A percentile compares a stretch with the other conserved stretches of the same genome.
These are phyloP conservation scores for Dendroctonus ponderosae DNA, from an alignment of 1,140 invertebrate genomes.

Conservation along the genomic window DNA sequence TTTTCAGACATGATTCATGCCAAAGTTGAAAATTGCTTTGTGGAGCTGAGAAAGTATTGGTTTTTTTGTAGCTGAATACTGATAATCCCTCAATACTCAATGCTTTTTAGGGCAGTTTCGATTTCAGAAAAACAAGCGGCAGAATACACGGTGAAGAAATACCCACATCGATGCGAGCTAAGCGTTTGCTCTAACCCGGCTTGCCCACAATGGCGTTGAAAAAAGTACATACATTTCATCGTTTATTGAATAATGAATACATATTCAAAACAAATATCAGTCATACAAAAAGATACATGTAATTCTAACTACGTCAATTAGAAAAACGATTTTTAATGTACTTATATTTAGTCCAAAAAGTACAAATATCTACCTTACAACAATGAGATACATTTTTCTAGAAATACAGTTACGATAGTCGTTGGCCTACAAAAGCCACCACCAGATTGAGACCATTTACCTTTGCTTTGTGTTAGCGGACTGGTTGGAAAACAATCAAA, in stretches of 20 bases:
- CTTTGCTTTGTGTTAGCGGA: neutral
- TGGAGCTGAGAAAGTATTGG: conserved; percentile 8
- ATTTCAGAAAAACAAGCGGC: conserved; percentile 14
- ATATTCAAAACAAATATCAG: conserved; percentile 15
- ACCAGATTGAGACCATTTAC: conserved; percentile 2
- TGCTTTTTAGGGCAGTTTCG: conserved; percentile 7
- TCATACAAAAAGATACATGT: conserved; percentile 28
- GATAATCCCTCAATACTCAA: neutral
- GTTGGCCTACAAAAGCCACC: neutral
- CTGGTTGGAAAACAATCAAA: neutral
- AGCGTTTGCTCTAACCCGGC: neutral
- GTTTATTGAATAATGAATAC: neutral
- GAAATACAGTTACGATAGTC: neutral
- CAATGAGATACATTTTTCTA: conserved; percentile 17
- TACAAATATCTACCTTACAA: conserved; percentile 28
- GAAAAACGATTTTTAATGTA: neutral
- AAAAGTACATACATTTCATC: neutral
- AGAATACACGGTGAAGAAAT: neutral
- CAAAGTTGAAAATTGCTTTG: conserved; percentile 12
- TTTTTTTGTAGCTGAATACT: neutral
- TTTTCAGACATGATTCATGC: neutral
- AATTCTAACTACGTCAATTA: neutral
- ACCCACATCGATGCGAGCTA: neutral
- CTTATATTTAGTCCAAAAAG: conserved; percentile 16
- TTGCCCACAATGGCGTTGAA: conserved; percentile 1